Percentiles rank a stretch among this genome's conserved stretches.
Conservation (phyloP, 1,140 invertebrate species). For the Magallana ariakensis region DNA sequence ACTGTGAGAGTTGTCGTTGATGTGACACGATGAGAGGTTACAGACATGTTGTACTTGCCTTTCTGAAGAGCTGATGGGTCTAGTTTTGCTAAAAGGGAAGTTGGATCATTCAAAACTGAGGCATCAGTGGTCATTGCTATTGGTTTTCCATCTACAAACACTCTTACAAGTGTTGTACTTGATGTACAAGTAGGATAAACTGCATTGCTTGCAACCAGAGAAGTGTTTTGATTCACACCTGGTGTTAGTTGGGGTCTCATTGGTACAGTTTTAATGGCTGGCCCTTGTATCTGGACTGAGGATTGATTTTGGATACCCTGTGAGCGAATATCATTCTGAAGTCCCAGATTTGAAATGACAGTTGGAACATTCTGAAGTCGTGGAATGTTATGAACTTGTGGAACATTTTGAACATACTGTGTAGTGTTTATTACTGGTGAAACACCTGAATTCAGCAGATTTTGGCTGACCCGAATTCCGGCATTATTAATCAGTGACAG, state of each 20-base stretch:
- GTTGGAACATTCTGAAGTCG: conserved; percentile 13
- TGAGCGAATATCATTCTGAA: background rate
- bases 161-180: conserved; percentile 52
- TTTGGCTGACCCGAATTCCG: background rate
- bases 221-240: background rate
- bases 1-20: conserved; percentile 7
- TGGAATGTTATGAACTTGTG: conserved; percentile 11
- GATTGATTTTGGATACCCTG: background rate
- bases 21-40: conserved; percentile 47
- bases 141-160: conserved; percentile 60
- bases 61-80: conserved; percentile 47
- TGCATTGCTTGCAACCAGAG: background rate
- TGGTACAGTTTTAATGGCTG: conserved; percentile 6
- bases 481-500: background rate
- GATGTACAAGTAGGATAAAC: background rate
- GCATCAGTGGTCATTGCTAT: conserved; percentile 59
- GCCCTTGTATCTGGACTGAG: background rate
- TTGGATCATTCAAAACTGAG: conserved; percentile 54
- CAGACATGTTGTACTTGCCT: conserved; percentile 56
- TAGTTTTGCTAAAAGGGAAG: conserved; percentile 45
- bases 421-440: conserved; percentile 23
- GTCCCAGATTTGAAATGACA: background rate
- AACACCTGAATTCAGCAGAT: background rate
- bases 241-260: background rate
- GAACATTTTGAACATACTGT: conserved; percentile 23